These are phyloP conservation scores for Boloria euphrosyne DNA, from an alignment of 2,888 invertebrate genomes.

Conservation along the genomic window DNA sequence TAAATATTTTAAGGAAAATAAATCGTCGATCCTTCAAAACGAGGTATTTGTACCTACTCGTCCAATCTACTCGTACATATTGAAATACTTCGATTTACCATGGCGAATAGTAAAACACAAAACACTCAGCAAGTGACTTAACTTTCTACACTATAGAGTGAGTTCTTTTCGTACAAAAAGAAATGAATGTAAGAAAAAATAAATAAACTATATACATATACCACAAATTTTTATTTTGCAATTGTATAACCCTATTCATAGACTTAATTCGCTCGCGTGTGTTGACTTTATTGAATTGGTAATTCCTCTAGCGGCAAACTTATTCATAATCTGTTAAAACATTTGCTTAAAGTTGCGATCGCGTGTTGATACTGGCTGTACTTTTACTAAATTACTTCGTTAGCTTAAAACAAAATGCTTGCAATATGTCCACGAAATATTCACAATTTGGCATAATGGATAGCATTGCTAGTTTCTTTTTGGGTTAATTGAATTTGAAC, in stretches of 20 bases:
- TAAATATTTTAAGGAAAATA: constrained; percentile 19
- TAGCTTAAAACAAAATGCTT: constrained; percentile 14
- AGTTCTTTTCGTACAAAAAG: neutral
- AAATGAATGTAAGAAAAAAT: neutral
- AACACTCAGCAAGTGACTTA: too few relatives aligned
- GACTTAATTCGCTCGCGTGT: constrained; percentile 43
- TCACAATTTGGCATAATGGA: neutral
- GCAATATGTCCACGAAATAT: constrained; percentile 17
- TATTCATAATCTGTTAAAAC: constrained; percentile 37
- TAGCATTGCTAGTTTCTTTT: constrained; percentile 1
- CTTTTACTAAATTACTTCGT: constrained; percentile 27
- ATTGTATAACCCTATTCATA: constrained; percentile 12
- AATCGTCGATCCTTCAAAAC: neutral
- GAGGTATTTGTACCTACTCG: too few relatives aligned
- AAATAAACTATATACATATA: neutral
- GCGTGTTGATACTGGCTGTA: constrained; percentile 31
- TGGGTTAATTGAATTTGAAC: constrained; percentile 2
- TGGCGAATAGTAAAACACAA: too few relatives aligned
- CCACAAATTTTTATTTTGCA: constrained; percentile 2
- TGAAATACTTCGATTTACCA: too few relatives aligned
- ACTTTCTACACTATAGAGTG: too few relatives aligned
- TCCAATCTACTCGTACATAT: too few relatives aligned
- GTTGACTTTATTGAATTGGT: constrained; percentile 52
- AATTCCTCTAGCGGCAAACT: constrained; percentile 35
- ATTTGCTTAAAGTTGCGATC: constrained; percentile 38